These are phyloP conservation scores for Diorhabda elongata DNA, from an alignment of 1,140 invertebrate genomes.

Conservation along the genomic window DNA sequence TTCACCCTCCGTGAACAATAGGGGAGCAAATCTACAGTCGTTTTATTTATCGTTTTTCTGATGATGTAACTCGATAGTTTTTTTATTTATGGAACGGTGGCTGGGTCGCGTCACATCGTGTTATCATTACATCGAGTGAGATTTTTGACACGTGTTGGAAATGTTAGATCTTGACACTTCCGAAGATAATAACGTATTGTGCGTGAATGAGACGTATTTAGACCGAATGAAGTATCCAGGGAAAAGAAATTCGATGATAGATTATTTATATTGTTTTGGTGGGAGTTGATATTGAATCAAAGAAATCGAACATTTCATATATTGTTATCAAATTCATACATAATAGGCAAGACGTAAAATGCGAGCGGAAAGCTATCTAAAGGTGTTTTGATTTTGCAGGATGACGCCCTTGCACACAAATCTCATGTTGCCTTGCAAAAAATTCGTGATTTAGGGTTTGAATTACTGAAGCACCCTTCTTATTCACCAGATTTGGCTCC, in stretches of 20 bases:
- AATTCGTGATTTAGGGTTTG: no score
- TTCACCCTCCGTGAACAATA: slow-evolving; percentile 12
- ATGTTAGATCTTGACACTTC: slow-evolving; percentile 13
- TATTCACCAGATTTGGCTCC: no score
- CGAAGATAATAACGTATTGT: slow-evolving; percentile 13
- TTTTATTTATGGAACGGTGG: slow-evolving; percentile 13
- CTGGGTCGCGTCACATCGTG: slow-evolving; percentile 9
- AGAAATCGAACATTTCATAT: no score
- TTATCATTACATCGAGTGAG: slow-evolving; percentile 21
- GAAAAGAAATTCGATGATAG: background rate
- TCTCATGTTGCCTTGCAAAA: no score
- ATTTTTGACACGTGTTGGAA: slow-evolving; percentile 16
- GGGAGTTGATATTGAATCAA: no score
- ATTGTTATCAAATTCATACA: no score
- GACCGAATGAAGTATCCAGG: background rate
- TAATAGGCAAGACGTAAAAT: no score
- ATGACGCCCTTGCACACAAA: no score
- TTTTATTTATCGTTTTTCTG: slow-evolving; percentile 10
- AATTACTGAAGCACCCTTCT: no score
- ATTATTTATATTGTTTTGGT: background rate
- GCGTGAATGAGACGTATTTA: slow-evolving; percentile 11
- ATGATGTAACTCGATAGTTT: slow-evolving; percentile 18
- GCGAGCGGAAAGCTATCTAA: no score
- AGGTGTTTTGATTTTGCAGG: no score
- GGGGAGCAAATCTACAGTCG: slow-evolving; percentile 20